Evolutionary conservation across 2,888 invertebrate genomes (phyloP).

Genomic region (Parnassius mnemosyne): DNA sequence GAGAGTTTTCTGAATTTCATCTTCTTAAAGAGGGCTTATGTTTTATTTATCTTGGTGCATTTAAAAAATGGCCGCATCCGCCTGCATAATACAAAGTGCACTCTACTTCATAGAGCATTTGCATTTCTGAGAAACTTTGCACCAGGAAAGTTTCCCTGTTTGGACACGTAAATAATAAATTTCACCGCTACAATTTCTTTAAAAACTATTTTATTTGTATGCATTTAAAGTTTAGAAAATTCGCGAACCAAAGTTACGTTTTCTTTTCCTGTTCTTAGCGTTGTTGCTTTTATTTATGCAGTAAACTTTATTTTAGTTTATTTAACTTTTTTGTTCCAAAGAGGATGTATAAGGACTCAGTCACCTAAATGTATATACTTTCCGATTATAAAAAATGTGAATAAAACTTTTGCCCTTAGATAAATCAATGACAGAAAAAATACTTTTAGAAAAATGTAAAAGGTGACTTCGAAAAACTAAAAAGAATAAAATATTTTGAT

Average conservation of each 20-base stretch:
- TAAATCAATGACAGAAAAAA: no score
- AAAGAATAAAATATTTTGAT: no score
- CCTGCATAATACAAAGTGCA: conserved; percentile 22
- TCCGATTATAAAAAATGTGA: no score
- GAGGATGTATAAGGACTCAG: no score
- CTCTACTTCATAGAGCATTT: conserved; percentile 17
- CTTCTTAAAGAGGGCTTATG: conserved; percentile 12
- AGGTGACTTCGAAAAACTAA: no score
- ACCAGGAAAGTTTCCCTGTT: conserved; percentile 11
- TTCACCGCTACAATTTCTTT: conserved; percentile 19
- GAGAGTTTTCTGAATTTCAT: neutral
- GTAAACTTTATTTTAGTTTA: no score
- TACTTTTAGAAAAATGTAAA: no score
- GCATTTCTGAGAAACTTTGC: conserved; percentile 25
- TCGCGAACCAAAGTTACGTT: conserved; percentile 4
- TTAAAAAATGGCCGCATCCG: conserved; percentile 23
- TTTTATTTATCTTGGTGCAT: conserved; percentile 16
- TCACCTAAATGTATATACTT: no score
- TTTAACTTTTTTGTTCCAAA: no score
- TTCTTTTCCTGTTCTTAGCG: conserved; percentile 1
- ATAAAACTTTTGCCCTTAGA: no score
- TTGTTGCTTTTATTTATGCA: conserved; percentile 3
- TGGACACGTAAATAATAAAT: conserved; percentile 22
- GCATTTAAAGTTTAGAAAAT: conserved; percentile 9
- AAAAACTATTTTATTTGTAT: conserved; percentile 21